Base-by-base conservation (phyloP, 92 coral and sea anemone genomes). In the Palythoa grandis region DNA sequence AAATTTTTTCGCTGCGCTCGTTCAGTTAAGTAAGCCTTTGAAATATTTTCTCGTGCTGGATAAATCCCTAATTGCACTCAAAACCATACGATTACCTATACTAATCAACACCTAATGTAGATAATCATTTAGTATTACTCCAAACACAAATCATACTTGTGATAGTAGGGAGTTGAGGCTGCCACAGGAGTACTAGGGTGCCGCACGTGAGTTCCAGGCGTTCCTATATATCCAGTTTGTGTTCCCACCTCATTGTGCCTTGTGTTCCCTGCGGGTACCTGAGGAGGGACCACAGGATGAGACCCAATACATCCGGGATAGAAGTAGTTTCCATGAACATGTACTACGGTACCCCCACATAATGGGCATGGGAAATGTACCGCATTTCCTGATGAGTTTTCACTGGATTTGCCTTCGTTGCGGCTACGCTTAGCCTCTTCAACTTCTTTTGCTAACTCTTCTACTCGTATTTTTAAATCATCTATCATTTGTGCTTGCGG, bases 321-420 rank as follows among this genome's bases (percentile, higher is more conserved):
- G 68, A 77, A 94, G 75, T 94, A 94, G 67, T 79, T 87, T 17
- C 98, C 98, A 70, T 94, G 98, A 68, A 91, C 91, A 54, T 94
- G 98, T 13, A 77, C 85, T 43, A 89, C 90, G 52, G 91, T 87
- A 3, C 92, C 94, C 25, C 98, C 98, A 56, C 98, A 94, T 50
- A 94, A 89, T 37, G 98, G 98, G 74, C 98, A 94, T 83, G 93
- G 88, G 78, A 94, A 94, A 66, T 91, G 99, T 60, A 95, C 94
- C n/a, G 90, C 82, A 72, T 72, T 77, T 58, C 61, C 88, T 1
- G 88, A 84, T 52, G 91, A 70, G 4, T 78, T 78, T 52, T 85
- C 74, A 16, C 72, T 56, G 11, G 68, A 38, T 17, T 65, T 61
- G 83, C 61, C 83, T 29, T 85, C 92, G 70, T 84, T 86, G 63